phyloP scores from a whole-genome alignment of 2,888 invertebrate species.

The Callyntrura guangdongensis region DNA sequence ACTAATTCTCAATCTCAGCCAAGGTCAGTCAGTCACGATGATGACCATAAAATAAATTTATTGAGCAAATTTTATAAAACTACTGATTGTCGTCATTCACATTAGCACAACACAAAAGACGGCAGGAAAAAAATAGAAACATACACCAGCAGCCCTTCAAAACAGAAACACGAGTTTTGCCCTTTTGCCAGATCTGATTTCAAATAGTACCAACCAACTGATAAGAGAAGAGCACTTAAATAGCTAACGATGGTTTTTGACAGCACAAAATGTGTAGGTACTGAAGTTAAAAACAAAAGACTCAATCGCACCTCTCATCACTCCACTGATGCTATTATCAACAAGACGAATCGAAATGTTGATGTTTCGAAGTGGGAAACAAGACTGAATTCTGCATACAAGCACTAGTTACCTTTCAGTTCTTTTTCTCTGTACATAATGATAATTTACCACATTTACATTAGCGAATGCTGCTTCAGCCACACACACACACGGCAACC shows the following conservation, averaged over 20 bases:
- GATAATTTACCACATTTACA: slow-evolving; percentile 2
- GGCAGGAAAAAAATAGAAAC: neutral
- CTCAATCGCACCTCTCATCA: slow-evolving; percentile 19
- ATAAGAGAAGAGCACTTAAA: neutral
- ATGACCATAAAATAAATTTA: slow-evolving; percentile 5
- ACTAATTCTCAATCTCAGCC: neutral
- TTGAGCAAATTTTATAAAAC: slow-evolving; percentile 16
- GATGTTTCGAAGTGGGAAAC: slow-evolving; percentile 78
- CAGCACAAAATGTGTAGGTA: neutral
- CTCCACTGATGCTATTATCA: slow-evolving; percentile 1
- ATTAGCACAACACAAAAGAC: neutral
- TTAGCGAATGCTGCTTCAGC: neutral
- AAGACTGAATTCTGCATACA: slow-evolving; percentile 62
- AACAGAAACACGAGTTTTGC: neutral
- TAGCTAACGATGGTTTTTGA: neutral
- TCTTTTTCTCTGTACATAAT: neutral
- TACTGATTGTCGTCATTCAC: neutral
- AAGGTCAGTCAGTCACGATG: slow-evolving; percentile 8
- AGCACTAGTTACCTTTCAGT: slow-evolving; percentile 59
- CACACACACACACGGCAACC: neutral
- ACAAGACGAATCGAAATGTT: slow-evolving; percentile 71
- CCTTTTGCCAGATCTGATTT: neutral
- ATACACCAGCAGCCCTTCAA: neutral
- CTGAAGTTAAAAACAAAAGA: slow-evolving; percentile 37
- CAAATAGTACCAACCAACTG: neutral